phyloP scores from a whole-genome alignment of 1,140 invertebrate species.

The Eciton burchellii region DNA sequence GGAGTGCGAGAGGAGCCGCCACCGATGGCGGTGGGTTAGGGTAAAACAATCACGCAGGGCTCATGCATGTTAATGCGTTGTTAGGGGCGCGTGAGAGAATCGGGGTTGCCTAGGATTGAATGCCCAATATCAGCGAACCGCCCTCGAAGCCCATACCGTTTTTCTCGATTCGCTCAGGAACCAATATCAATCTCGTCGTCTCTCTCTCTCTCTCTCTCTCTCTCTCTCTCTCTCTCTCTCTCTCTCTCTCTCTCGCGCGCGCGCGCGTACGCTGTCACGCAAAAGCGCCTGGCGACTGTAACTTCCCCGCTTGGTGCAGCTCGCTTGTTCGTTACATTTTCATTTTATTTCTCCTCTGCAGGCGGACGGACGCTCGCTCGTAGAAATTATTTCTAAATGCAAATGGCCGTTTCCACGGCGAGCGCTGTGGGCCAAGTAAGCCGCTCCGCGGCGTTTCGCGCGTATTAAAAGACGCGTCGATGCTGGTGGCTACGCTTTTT shows the following conservation, averaged over 20 bases:
- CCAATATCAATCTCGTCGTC: conserved; percentile 81
- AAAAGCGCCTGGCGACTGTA: conserved; percentile 67
- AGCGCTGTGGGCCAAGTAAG: conserved; percentile 45
- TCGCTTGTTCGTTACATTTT: conserved; percentile 66
- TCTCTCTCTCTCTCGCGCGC: conserved; percentile 24
- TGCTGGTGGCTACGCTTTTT: conserved; percentile 43
- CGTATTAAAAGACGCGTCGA: conserved; percentile 53
- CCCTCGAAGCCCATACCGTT: conserved; percentile 78
- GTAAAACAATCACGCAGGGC: conserved; percentile 85
- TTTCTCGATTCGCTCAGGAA: conserved; percentile 79
- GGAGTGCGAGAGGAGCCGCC: conserved; percentile 32
- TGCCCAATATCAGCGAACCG: conserved; percentile 84
- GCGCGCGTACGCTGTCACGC: conserved; percentile 73
- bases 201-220: conserved; percentile 29
- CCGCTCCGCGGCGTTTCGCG: conserved; percentile 25
- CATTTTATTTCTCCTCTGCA: conserved; percentile 52
- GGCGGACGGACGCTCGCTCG: conserved; percentile 51
- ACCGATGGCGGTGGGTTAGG: conserved; percentile 75
- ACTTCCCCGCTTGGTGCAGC: conserved; percentile 54
- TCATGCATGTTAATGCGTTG: conserved; percentile 86
- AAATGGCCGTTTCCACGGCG: conserved; percentile 51
- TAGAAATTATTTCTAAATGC: conserved; percentile 63
- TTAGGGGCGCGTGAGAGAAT: conserved; percentile 81
- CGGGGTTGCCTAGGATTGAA: conserved; percentile 83
- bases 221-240: too few relatives aligned